Evolutionary conservation across 2,888 invertebrate species (phyloP).

Genomic region (Eupeodes latifasciatus): DNA sequence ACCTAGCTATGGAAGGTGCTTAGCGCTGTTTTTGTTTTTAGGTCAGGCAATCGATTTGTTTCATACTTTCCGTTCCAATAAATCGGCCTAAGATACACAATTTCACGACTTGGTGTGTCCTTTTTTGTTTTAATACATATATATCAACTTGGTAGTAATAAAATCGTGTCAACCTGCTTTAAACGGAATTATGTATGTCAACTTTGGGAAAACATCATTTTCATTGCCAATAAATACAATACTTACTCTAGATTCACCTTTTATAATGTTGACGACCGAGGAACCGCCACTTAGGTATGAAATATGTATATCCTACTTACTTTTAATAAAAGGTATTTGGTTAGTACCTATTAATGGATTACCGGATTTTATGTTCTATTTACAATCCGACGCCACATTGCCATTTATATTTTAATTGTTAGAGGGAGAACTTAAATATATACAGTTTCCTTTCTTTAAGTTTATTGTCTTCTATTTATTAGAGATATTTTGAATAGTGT

Average conservation of each 20-base stretch:
- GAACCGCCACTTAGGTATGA: background rate
- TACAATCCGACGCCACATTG: slow-evolving; percentile 8
- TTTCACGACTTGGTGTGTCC: background rate
- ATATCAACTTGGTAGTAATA: slow-evolving; percentile 30
- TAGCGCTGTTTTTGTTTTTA: background rate
- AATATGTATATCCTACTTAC: background rate
- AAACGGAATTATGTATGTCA: slow-evolving; percentile 11
- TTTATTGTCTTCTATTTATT: too few species aligned
- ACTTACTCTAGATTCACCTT: slow-evolving; percentile 16
- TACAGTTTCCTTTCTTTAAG: background rate
- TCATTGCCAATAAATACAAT: slow-evolving; percentile 51
- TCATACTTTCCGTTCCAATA: slow-evolving; percentile 27
- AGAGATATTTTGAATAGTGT: too few species aligned
- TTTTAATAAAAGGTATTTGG: background rate
- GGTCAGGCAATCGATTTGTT: slow-evolving; percentile 19
- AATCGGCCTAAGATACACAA: slow-evolving; percentile 4
- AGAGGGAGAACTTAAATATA: background rate
- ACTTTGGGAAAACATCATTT: slow-evolving; percentile 19
- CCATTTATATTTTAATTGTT: background rate
- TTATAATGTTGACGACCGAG: background rate
- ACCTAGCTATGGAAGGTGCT: background rate
- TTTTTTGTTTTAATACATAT: slow-evolving; percentile 9
- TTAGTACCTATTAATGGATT: background rate
- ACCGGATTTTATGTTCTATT: slow-evolving; percentile 2
- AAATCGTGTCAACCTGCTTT: slow-evolving; percentile 45